Evolutionary conservation across 2,797 vertebrate genomes (phyloP), one percentile per base, ranked within the genome.

Genomic region (Toxotes lorentzi): DNA sequence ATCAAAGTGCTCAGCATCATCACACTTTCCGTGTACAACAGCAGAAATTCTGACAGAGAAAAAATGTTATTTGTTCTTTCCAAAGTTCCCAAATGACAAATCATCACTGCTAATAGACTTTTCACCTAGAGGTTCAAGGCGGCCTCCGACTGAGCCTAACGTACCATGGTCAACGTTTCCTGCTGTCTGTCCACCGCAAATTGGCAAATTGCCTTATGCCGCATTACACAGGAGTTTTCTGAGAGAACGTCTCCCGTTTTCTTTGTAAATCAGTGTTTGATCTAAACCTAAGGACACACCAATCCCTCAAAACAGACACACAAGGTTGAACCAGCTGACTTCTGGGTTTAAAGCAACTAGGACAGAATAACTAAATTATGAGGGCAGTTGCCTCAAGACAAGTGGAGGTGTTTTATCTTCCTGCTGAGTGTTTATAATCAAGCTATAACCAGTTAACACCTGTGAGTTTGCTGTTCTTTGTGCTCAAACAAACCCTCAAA

Each of bases 61-160:
- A 88, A 63, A 45, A 47, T 79, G 12, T 21, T 77, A 78, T 85
- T 90, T 86, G 62, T 76, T 79, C 73, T 71, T 40, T 57, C n/a
- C 48, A 21, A 78, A 85, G 53, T 81, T 83, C 66, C 80, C 32
- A 57, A 56, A 68, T 72, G 76, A 77, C 77, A 80, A 83, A 87
- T 82, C 78, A 84, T 83, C 81, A 80, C 59, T 70, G 38, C 86
- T 85, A 84, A 91, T 81, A 87, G 70, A 91, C 88, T 88, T 82
- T 73, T 84, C 83, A 85, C 50, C 62, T 45, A 35, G 79, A 32
- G 14, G 73, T 87, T 78, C 71, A 73, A 80, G 60, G 77, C 71
- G 70, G 59, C 76, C 43, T 88, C 86, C 88, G 59, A 73, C 88
- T 76, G 78, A 61, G 78, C 59, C 67, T 88, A 91, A 91, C 75